Base-by-base conservation (phyloP, 1,140 invertebrate genomes). In the Sarcophaga bullata region DNA sequence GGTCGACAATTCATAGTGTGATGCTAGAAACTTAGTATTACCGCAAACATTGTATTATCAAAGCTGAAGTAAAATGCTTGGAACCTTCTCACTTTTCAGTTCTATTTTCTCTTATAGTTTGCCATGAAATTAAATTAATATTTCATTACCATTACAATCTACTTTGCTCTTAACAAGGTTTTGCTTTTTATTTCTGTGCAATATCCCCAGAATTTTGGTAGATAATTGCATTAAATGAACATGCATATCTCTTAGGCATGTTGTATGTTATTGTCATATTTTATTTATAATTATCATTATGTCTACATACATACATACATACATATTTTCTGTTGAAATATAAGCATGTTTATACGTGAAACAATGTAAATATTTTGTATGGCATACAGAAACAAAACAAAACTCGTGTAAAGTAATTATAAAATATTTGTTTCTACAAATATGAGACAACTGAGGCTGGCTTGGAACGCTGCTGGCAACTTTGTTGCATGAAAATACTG, bases 281-380 rank as follows among this genome's bases (percentile, higher is more conserved):
- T n/a, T n/a, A n/a, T 58, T 58, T 58, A 58, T 58, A 58, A n/a
- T 58, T 58, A 58, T 58, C n/a, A 58, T 58, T 58, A 58, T 58
- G 54, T 58, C 52, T 58, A 58, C 52, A 58, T 58, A n/a, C 11
- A 15, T n/a, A 58, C 10, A 13, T n/a, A 11, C 54, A 1, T 58
- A 58, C 54, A 13, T 37, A 37, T 37, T 37, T 37, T n/a, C n/a
- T 37, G 25, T 37, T 37, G 25, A 4, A 37, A 37, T 37, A 37
- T 37, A 37, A 37, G 25, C 25, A 37, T 37, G 13, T n/a, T 58
- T 58, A n/a, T n/a, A 58, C 54, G 54, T 58, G 54, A 58, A n/a
- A 13, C 13, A 58, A 58, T 58, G 54, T 58, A 58, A 58, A 58
- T 15, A 58, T 58, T 58, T n/a, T n/a, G 13, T 58, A n/a, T 7